phyloP scores from a whole-genome alignment of 2,113 vertebrate genomes.

The Antechinus flavipes region DNA sequence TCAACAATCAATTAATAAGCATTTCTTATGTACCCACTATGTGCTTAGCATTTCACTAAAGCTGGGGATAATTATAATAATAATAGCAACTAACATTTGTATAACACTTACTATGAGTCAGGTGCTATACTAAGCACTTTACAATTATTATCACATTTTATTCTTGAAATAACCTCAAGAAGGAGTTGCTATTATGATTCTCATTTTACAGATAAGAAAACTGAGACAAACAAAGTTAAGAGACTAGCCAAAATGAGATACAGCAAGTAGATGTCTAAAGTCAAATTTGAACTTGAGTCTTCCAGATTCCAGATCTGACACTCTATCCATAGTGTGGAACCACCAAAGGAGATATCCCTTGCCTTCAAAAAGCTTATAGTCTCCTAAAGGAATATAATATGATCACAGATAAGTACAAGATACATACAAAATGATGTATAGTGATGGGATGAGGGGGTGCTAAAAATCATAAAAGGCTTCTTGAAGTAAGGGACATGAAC shows the following conservation, averaged over 20 bases:
- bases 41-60: background rate
- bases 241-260: background rate
- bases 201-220: background rate
- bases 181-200: background rate
- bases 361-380: background rate
- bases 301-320: background rate
- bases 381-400: background rate
- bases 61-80: background rate
- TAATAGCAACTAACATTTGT: background rate
- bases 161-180: background rate
- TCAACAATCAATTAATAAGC: background rate
- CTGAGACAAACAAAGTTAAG: background rate
- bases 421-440: background rate
- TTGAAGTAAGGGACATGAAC: background rate
- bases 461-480: background rate
- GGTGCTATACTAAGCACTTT: background rate
- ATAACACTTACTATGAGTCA: background rate
- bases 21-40: background rate
- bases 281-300: background rate
- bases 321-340: background rate
- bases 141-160: background rate
- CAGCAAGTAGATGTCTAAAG: background rate
- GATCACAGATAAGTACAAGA: background rate
- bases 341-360: background rate
- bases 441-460: background rate